Evolutionary conservation across 1,140 invertebrate genomes (phyloP), one percentile per base, ranked within the genome.

Genomic region (Hetaerina americana): DNA sequence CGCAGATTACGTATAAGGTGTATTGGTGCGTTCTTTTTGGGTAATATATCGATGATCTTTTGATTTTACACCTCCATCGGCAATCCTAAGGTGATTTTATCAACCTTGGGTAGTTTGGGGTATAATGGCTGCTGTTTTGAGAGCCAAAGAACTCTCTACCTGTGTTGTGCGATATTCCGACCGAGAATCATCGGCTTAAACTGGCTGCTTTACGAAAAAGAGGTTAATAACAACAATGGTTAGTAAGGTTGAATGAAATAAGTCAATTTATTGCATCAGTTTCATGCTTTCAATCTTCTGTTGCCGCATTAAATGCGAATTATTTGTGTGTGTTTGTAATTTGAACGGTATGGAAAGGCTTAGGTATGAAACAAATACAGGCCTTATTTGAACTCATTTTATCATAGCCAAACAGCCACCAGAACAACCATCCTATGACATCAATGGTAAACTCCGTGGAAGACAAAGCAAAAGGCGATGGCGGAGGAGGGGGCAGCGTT

Each of bases 121-220:
- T 57, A 57, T 57, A 57, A 82, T 81, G 80, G 80, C 80, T 77
- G 80, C 79, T 69, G 75, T 80, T 75, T 69, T 79, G 70, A 75
- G 78, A 27, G 78, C 78, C 2, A 81, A 78, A 74, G 75, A 77
- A 67, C 77, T 40, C 57, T 79, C 76, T 76, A 74, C 73, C 66
- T 77, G 77, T 75, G 76, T 81, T n/a, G 73, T 80, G 66, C 78
- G 79, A 72, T 81, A 80, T 78, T 81, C 79, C 69, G 80, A 81
- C 77, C 80, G 80, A 77, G 80, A 81, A 71, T 78, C 74, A 70
- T 72, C 73, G 28, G 75, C 77, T 72, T 81, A 78, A 72, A 24
- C 81, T 75, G 49, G 67, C 71, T 68, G 70, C 69, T 26, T 70
- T 27, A 69, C 26, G n/a, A 15, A 22, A 2, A 57, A 12, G 49